These are phyloP conservation scores for Zalophus californianus DNA, from an alignment of 2,797 vertebrate species.

Conservation along the genomic window DNA sequence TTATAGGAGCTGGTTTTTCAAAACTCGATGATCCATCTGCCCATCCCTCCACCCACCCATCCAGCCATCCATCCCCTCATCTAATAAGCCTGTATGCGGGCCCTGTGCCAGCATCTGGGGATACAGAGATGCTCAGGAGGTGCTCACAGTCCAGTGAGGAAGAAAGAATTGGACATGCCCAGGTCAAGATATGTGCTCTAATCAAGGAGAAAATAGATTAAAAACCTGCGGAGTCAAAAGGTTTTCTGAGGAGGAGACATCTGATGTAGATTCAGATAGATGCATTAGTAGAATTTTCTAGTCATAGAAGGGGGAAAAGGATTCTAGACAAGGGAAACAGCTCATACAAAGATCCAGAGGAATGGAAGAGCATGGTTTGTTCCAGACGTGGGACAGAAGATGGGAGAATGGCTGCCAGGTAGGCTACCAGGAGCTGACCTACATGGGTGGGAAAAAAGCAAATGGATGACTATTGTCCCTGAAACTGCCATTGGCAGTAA, in stretches of 20 bases:
- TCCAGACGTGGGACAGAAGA: background rate
- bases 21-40: background rate
- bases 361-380: background rate
- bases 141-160: background rate
- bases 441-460: background rate
- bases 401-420: background rate
- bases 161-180: background rate
- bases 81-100: background rate
- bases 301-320: background rate
- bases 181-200: background rate
- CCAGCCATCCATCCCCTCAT: background rate
- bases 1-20: background rate
- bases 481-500: background rate
- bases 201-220: background rate
- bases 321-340: background rate
- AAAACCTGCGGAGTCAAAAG: background rate
- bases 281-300: background rate
- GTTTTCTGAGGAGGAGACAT: background rate
- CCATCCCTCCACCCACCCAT: background rate
- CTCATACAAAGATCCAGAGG: background rate
- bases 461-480: background rate
- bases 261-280: background rate
- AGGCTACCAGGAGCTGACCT: background rate
- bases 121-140: background rate
- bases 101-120: background rate